These are phyloP conservation scores for Drosophila pandora DNA, from an alignment of 1,140 invertebrate genomes.

Conservation along the genomic window DNA sequence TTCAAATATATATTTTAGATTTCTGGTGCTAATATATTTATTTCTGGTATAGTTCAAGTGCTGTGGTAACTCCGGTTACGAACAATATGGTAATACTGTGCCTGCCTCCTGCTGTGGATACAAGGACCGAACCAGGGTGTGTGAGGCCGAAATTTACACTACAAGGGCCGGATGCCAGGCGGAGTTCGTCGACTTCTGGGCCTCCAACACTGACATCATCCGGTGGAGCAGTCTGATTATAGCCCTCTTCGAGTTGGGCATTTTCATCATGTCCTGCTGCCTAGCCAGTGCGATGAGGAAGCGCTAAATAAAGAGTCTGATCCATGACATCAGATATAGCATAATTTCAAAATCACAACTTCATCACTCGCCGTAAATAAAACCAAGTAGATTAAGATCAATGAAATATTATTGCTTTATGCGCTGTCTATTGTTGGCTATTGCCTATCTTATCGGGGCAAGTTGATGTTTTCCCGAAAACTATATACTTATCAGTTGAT, in stretches of 20 bases:
- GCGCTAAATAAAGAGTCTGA: constrained; percentile 35
- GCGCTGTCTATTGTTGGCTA: constrained; percentile 23
- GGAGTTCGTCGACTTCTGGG: constrained; percentile 84
- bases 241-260: constrained; percentile 84
- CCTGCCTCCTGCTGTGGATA: constrained; percentile 84
- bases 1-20: background rate
- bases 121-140: constrained; percentile 60
- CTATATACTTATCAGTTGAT: constrained; percentile 26
- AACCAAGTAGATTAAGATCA: constrained; percentile 38
- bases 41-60: constrained; percentile 85
- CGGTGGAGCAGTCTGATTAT: constrained; percentile 87
- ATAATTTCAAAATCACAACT: constrained; percentile 10
- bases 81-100: constrained; percentile 81
- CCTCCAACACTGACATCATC: constrained; percentile 85
- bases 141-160: constrained; percentile 60
- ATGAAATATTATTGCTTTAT: constrained; percentile 47
- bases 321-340: constrained; percentile 20
- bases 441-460: constrained; percentile 34
- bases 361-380: constrained; percentile 40
- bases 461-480: constrained; percentile 37
- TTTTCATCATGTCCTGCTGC: constrained; percentile 72
- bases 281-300: constrained; percentile 86
- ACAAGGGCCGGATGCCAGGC: constrained; percentile 82
- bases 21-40: background rate
- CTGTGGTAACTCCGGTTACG: constrained; percentile 85